Percentiles rank a stretch among this genome's conserved stretches.
Evolutionary conservation across 1,140 invertebrate genomes (phyloP).

Genomic region (Cyrtorhinus lividipennis): DNA sequence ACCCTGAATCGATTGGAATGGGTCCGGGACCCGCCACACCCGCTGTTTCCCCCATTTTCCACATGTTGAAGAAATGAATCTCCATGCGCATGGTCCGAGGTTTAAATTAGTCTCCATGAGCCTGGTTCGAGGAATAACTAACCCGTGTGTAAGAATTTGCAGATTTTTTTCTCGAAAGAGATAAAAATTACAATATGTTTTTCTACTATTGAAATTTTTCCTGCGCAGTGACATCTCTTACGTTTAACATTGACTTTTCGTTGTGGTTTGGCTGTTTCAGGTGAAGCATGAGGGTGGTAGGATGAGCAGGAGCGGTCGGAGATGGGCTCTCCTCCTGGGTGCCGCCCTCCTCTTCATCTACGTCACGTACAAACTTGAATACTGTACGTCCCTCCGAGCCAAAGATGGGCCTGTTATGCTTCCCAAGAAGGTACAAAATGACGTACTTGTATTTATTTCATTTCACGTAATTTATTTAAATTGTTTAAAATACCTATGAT

Average conservation of each 20-base stretch:
- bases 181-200: no score
- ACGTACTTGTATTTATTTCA: not conserved
- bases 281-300: constrained; percentile 27
- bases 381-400: constrained; percentile 19
- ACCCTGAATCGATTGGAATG: no score
- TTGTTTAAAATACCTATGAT: constrained; percentile 3
- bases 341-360: constrained; percentile 23
- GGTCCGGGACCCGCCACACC: no score
- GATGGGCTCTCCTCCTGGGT: constrained; percentile 24
- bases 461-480: not conserved
- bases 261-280: constrained; percentile 18
- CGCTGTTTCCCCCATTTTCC: no score
- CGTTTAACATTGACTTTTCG: not conserved
- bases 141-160: no score
- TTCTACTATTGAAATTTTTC: no score
- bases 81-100: no score
- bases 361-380: constrained; percentile 26
- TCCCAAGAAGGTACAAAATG: constrained; percentile 26
- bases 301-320: constrained; percentile 28
- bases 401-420: constrained; percentile 26
- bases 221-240: no score
- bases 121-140: no score
- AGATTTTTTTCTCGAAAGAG: no score
- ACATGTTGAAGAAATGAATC: no score
- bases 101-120: no score